Conservation (phyloP, 2,888 invertebrate species). For the Eupsilia transversa region DNA sequence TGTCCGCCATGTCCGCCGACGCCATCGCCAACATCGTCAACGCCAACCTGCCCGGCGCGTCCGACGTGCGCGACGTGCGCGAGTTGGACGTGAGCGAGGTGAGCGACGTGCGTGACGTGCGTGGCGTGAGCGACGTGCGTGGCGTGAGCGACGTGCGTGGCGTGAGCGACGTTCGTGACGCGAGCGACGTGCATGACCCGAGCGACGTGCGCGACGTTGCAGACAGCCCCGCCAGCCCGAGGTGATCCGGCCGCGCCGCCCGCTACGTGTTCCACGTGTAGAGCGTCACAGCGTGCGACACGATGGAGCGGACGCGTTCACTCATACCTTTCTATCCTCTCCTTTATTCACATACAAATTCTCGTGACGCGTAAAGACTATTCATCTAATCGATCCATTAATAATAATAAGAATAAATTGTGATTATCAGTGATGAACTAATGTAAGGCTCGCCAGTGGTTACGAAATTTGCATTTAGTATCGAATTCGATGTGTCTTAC, state of each 20-base stretch:
- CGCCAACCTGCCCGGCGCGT: constrained; percentile 67
- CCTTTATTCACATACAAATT: constrained; percentile 8
- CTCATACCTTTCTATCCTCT: not conserved
- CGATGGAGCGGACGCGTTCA: constrained; percentile 4
- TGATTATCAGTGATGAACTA: constrained; percentile 58
- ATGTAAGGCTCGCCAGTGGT: constrained; percentile 53
- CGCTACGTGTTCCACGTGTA: constrained; percentile 24
- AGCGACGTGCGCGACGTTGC: not conserved
- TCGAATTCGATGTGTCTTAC: constrained; percentile 64
- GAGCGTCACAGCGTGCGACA: not conserved
- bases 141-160: not conserved
- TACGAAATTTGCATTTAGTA: constrained; percentile 57
- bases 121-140: constrained; percentile 19
- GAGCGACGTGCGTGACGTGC: not conserved
- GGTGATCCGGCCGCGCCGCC: constrained; percentile 27
- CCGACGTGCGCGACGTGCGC: constrained; percentile 10
- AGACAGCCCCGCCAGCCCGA: constrained; percentile 13
- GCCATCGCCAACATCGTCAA: constrained; percentile 78
- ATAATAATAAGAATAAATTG: constrained; percentile 44
- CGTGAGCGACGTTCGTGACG: not conserved
- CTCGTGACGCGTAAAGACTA: constrained; percentile 46
- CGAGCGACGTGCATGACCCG: not conserved
- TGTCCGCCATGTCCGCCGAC: constrained; percentile 81
- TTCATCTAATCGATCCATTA: constrained; percentile 44
- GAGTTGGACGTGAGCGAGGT: constrained; percentile 5